These are phyloP conservation scores for Yoshiicerus persimilis DNA, from an alignment of 1,140 invertebrate genomes.

Conservation along the genomic window DNA sequence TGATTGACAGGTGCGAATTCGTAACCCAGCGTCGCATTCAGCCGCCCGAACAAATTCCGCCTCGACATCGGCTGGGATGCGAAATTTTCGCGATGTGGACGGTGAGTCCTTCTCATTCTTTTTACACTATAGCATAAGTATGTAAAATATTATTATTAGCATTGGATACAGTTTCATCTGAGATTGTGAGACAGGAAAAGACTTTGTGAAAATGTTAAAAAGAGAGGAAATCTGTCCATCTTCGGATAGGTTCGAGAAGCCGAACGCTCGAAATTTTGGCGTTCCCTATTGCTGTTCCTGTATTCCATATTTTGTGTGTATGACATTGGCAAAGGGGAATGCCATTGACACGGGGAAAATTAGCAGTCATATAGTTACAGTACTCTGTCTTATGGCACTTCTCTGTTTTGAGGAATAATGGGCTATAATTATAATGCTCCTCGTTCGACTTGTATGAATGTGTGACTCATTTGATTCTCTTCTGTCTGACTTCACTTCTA, in stretches of 20 bases:
- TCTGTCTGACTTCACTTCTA: too few relatives aligned
- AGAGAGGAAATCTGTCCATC: not conserved
- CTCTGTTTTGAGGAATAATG: too few relatives aligned
- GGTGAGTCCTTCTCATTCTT: constrained; percentile 20
- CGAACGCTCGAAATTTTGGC: not conserved
- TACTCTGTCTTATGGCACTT: too few relatives aligned
- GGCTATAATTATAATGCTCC: too few relatives aligned
- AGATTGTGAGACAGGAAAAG: not conserved
- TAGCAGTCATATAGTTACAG: not conserved
- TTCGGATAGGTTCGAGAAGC: not conserved
- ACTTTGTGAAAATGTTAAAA: not conserved
- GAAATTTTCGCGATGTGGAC: constrained; percentile 36
- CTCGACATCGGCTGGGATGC: constrained; percentile 16
- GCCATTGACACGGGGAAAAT: not conserved
- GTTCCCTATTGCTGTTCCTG: not conserved
- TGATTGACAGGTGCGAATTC: constrained; percentile 36
- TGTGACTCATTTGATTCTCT: too few relatives aligned
- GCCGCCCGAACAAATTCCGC: constrained; percentile 34
- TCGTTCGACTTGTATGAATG: too few relatives aligned
- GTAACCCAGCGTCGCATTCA: constrained; percentile 36
- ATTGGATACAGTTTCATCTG: not conserved
- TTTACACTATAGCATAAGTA: not conserved
- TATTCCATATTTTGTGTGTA: not conserved
- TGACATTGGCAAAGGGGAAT: not conserved
- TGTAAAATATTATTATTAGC: not conserved